Percentiles rank a stretch among this genome's conserved stretches.
Evolutionary conservation across 1,140 invertebrate species (phyloP).

Genomic region (Trissolcus basalis): DNA sequence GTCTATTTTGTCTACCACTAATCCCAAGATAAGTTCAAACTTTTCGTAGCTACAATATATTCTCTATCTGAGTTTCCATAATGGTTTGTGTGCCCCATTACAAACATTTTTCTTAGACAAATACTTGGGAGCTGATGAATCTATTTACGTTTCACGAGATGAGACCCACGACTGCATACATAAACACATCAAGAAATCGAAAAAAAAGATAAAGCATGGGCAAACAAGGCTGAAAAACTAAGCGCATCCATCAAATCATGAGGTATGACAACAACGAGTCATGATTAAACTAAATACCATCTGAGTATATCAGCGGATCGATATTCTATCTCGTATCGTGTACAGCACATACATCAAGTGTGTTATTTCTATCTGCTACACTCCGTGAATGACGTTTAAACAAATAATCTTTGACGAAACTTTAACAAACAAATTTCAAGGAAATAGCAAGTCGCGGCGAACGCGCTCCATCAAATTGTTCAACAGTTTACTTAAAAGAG

Average conservation of each 20-base stretch:
- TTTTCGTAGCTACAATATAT: constrained; percentile 29
- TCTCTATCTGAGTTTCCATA: constrained; percentile 37
- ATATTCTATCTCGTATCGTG: constrained; percentile 16
- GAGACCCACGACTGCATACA: background rate
- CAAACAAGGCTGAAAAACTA: background rate
- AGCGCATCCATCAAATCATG: constrained; percentile 5
- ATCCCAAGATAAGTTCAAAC: constrained; percentile 48
- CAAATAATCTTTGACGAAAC: constrained; percentile 31
- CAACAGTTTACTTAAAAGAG: background rate
- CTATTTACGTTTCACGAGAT: constrained; percentile 14
- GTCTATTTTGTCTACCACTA: constrained; percentile 24
- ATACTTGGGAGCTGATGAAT: constrained; percentile 19
- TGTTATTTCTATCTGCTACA: constrained; percentile 13
- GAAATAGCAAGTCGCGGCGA: background rate
- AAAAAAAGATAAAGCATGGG: background rate
- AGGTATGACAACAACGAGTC: constrained; percentile 23
- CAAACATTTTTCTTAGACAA: constrained; percentile 46
- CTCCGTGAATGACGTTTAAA: constrained; percentile 25
- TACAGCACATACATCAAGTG: constrained; percentile 9
- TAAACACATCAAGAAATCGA: constrained; percentile 14
- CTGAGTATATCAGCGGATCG: background rate
- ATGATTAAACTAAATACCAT: constrained; percentile 22
- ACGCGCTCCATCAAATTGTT: too few species aligned
- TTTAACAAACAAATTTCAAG: background rate
- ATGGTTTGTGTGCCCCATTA: constrained; percentile 49